Percentiles rank a stretch among this genome's conserved stretches.
These are phyloP conservation scores for Cephus rjabovi DNA, from an alignment of 2,888 invertebrate genomes.

Conservation along the genomic window DNA sequence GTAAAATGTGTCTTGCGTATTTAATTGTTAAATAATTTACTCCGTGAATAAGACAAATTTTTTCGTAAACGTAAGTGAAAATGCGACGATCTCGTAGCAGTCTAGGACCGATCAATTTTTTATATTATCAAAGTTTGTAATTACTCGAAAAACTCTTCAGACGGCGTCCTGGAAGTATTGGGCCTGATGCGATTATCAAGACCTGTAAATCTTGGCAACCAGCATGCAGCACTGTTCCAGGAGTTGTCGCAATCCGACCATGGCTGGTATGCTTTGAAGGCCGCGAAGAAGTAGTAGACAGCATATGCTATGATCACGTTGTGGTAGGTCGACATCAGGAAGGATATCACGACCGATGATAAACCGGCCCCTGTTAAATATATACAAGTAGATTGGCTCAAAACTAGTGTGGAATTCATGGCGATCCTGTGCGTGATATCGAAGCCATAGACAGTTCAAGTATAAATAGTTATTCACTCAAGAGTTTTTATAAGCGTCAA, in stretches of 20 bases:
- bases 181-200: conserved; percentile 75
- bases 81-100: not conserved
- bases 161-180: conserved; percentile 82
- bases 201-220: conserved; percentile 74
- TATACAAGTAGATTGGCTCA: not conserved
- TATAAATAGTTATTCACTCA: not conserved
- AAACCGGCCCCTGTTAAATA: conserved; percentile 87
- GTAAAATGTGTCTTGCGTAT: not conserved
- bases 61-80: not conserved
- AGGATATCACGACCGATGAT: conserved; percentile 93
- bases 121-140: conserved; percentile 34
- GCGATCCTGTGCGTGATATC: not conserved
- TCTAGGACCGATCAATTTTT: not conserved
- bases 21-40: not conserved
- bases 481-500: not conserved
- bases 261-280: conserved; percentile 87
- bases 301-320: conserved; percentile 96
- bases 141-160: conserved; percentile 95
- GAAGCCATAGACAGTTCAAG: not conserved
- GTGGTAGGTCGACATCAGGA: conserved; percentile 95
- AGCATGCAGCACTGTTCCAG: conserved; percentile 88
- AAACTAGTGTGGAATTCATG: not conserved
- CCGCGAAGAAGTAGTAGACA: conserved; percentile 92
- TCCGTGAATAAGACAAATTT: not conserved
- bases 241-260: conserved; percentile 88